Conservation (phyloP, 2,888 invertebrate species). For the Drosophila hamatofila region DNA sequence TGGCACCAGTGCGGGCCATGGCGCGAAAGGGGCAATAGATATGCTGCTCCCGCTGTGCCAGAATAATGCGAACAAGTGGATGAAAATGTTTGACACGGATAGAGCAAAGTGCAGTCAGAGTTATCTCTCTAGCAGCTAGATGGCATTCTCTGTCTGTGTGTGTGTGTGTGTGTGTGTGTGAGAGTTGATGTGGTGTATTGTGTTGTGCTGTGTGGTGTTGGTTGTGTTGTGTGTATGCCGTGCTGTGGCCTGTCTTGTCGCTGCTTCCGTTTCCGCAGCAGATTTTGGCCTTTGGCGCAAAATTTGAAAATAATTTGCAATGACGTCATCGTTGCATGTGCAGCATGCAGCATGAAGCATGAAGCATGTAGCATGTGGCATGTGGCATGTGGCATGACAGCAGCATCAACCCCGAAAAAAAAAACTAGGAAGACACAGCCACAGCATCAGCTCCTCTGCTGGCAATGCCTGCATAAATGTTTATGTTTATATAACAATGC, state of each 20-base stretch:
- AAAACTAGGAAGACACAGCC: constrained; percentile 11
- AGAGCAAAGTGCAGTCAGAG: constrained; percentile 66
- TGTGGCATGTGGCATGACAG: constrained; percentile 35
- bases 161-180: constrained; percentile 12
- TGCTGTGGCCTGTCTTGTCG: constrained; percentile 71
- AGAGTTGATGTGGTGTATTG: constrained; percentile 13
- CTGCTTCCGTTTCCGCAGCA: constrained; percentile 74
- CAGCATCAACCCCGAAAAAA: neutral
- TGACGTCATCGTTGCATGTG: constrained; percentile 68
- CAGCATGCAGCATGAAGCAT: constrained; percentile 15
- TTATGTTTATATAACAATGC: constrained; percentile 68
- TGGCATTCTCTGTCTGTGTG: constrained; percentile 10
- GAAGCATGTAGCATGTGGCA: constrained; percentile 1
- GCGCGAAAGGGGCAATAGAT: neutral
- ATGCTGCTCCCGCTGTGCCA: constrained; percentile 49
- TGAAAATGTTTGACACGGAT: constrained; percentile 81
- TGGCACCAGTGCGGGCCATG: neutral
- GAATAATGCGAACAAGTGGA: constrained; percentile 78
- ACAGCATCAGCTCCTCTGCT: constrained; percentile 1
- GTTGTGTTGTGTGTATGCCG: constrained; percentile 53
- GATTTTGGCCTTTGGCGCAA: constrained; percentile 68
- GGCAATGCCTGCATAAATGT: constrained; percentile 39
- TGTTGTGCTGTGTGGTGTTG: constrained; percentile 25
- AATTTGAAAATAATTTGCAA: constrained; percentile 77
- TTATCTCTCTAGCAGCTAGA: constrained; percentile 24